Evolutionary conservation across 2,113 vertebrate genomes (phyloP).

Genomic region (Paracanthobrama guichenoti): DNA sequence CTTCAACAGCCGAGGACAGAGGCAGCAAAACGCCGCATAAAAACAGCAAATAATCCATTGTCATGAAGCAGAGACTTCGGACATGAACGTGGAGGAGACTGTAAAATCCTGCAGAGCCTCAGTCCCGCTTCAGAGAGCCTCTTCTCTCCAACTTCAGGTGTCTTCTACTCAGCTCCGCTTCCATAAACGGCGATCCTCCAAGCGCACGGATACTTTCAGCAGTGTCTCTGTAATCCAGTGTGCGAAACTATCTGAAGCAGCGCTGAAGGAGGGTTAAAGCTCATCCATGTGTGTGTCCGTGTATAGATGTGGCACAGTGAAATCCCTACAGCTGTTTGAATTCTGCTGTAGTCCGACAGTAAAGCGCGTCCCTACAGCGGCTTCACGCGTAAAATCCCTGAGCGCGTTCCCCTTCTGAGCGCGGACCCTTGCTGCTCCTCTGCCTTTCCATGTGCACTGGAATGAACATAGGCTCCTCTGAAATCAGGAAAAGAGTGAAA

Average conservation of each 20-base stretch:
- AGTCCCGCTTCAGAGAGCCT: slow-evolving; percentile 53
- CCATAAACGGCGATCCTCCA: slow-evolving; percentile 63
- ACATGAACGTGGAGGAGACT: slow-evolving; percentile 72
- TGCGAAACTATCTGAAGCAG: slow-evolving; percentile 6
- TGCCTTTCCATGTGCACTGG: slow-evolving; percentile 68
- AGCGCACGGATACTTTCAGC: not conserved
- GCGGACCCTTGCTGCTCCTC: slow-evolving; percentile 60
- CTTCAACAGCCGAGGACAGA: slow-evolving; percentile 74
- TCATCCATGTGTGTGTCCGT: slow-evolving; percentile 9
- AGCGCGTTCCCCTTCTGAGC: slow-evolving; percentile 65
- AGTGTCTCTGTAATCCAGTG: slow-evolving; percentile 45
- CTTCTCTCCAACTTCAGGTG: slow-evolving; percentile 56
- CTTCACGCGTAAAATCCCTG: slow-evolving; percentile 70
- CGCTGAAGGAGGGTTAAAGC: not conserved
- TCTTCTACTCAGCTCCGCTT: slow-evolving; percentile 62
- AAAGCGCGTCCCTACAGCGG: slow-evolving; percentile 58
- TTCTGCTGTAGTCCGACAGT: slow-evolving; percentile 56
- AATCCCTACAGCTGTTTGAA: slow-evolving; percentile 30
- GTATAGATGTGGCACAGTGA: slow-evolving; percentile 18
- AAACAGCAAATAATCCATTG: slow-evolving; percentile 83
- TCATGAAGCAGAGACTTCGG: slow-evolving; percentile 71
- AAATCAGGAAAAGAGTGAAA: slow-evolving; percentile 57
- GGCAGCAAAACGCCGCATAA: slow-evolving; percentile 78
- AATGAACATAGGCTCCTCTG: slow-evolving; percentile 66
- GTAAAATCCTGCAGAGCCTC: slow-evolving; percentile 61